Percentiles rank a stretch among this genome's conserved stretches.
Conservation (phyloP, 92 coral and sea anemone species). For the Virgularia gustaviana region DNA sequence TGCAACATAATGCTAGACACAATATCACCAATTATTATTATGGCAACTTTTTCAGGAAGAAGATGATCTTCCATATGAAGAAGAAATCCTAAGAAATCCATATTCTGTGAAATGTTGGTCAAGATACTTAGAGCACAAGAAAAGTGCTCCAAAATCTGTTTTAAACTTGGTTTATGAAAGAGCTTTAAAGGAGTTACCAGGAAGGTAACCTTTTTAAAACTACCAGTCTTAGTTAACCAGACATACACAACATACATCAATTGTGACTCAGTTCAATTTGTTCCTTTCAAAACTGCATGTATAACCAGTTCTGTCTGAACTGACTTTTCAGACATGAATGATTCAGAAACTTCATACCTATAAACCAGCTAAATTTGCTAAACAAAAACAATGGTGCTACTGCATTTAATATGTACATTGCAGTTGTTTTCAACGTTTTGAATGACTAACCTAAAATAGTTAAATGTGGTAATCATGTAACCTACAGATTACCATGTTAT, state of each 20-base stretch:
- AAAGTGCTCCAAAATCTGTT: constrained; percentile 68
- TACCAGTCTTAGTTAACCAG: neutral
- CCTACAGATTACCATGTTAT: too few relatives aligned
- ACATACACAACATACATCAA: neutral
- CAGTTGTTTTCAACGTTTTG: too few relatives aligned
- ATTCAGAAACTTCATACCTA: too few relatives aligned
- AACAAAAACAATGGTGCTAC: too few relatives aligned
- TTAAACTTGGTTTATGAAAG: constrained; percentile 86
- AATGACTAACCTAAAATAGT: too few relatives aligned
- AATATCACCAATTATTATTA: too few relatives aligned
- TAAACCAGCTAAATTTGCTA: too few relatives aligned
- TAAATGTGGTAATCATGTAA: too few relatives aligned
- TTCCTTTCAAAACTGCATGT: neutral
- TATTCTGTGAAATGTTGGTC: constrained; percentile 97
- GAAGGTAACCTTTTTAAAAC: constrained; percentile 60
- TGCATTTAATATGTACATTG: too few relatives aligned
- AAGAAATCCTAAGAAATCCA: constrained; percentile 91
- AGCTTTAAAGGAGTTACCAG: constrained; percentile 92
- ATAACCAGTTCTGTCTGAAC: neutral
- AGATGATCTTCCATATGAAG: constrained; percentile 95
- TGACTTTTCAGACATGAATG: too few relatives aligned
- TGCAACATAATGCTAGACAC: too few relatives aligned
- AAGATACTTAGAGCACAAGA: constrained; percentile 92
- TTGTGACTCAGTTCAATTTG: neutral
- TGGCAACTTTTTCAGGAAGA: constrained; percentile 82